Conservation (phyloP, 2,888 invertebrate species). For the Caenorhabditis sp. region DNA sequence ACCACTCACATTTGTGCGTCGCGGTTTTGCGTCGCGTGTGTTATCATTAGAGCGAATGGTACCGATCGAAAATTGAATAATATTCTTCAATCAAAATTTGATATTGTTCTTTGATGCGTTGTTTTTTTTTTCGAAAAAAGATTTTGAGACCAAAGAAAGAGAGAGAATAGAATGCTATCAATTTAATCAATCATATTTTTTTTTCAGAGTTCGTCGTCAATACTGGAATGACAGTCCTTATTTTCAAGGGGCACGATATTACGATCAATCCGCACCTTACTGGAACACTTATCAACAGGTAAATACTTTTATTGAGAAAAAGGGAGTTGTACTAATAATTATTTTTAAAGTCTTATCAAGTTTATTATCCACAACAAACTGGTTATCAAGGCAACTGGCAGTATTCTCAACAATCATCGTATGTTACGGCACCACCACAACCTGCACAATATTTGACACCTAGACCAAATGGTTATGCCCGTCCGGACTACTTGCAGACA, state of each 20-base stretch:
- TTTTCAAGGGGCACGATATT: conserved; percentile 31
- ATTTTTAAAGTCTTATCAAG: conserved; percentile 3
- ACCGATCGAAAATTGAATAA: no score
- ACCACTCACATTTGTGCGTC: no score
- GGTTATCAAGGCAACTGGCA: conserved; percentile 20
- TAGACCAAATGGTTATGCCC: conserved; percentile 7
- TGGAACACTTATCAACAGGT: conserved; percentile 7
- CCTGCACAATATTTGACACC: not conserved
- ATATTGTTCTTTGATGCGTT: not conserved
- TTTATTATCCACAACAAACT: conserved; percentile 5
- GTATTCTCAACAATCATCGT: conserved; percentile 11
- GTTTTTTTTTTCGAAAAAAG: not conserved
- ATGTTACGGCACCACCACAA: conserved; percentile 26
- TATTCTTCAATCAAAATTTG: no score
- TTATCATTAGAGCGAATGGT: no score
- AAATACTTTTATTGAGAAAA: conserved; percentile 16
- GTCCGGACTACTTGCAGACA: conserved; percentile 31
- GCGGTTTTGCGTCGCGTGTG: no score
- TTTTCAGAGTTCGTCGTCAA: conserved; percentile 39
- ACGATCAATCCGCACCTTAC: conserved; percentile 19
- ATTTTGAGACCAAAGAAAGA: not conserved
- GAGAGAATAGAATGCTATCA: not conserved
- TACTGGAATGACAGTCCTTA: conserved; percentile 31
- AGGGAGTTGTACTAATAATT: no score
- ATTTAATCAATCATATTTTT: not conserved